These are phyloP conservation scores for Anser brachyrhynchus DNA, from an alignment of 2,113 vertebrate genomes.

Conservation along the genomic window DNA sequence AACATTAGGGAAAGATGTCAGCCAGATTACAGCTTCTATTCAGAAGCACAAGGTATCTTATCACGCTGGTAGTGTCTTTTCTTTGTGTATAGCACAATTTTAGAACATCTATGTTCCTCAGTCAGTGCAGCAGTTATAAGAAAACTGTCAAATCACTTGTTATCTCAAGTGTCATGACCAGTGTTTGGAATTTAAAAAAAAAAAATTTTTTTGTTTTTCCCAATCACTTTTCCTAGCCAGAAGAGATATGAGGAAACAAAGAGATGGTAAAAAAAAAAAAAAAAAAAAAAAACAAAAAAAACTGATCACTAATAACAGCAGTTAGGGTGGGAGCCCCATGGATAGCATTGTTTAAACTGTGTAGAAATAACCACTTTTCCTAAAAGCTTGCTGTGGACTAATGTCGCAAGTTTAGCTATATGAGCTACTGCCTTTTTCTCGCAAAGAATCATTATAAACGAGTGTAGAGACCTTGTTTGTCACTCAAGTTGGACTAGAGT, in stretches of 20 bases:
- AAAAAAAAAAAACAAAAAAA: neutral
- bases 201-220: neutral
- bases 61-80: neutral
- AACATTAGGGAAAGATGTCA: slow-evolving; percentile 78
- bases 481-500: neutral
- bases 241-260: neutral
- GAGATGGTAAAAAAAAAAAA: neutral
- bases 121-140: neutral
- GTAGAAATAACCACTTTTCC: neutral
- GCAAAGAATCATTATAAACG: neutral
- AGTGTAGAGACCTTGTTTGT: neutral
- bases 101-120: neutral
- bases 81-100: neutral
- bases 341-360: neutral
- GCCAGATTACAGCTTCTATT: slow-evolving; percentile 78
- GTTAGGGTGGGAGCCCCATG: neutral
- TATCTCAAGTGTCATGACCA: neutral
- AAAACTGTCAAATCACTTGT: neutral
- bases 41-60: slow-evolving; percentile 86
- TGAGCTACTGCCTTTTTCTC: neutral
- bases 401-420: neutral
- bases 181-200: neutral
- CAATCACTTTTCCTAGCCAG: neutral
- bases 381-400: neutral
- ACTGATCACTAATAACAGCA: neutral